Base-by-base conservation (phyloP, 2,113 vertebrate genomes). In the Turdus rufiventris region DNA sequence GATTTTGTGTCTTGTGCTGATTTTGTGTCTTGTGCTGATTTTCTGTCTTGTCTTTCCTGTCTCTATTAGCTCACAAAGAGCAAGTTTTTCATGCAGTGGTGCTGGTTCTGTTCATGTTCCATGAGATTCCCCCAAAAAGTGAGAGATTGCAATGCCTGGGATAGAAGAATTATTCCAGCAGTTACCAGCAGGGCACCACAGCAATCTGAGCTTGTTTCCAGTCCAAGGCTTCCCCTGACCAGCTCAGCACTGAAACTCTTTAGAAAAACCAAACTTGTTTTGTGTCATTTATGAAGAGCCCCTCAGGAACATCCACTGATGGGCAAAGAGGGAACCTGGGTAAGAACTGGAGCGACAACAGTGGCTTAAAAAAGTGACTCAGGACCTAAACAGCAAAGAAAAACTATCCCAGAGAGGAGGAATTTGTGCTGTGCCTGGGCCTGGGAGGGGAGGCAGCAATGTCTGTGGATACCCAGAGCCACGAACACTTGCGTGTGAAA, bases 41-140 rank as follows among this genome's bases (percentile, higher is more conserved):
- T 54, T 70, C 60, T 67, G 6, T 20, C 45, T 38, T 3, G 13
- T 28, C 66, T 66, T 38, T 23, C 45, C 72, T 11, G 15, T 17
- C 74, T 77, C 67, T 38, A 80, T 89, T 21, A 89, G 89, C 91
- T 72, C 85, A 48, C 18, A n/a, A 62, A 33, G 45, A 61, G 57
- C 48, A 45, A 66, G 45, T 48, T 81, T 83, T 75, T 43, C 33
- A 8, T 23, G 58, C 13, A 2, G 79, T 5, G 74, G 4, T 36
- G 29, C 77, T n/a, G 54, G 57, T 80, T 48, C 68, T 62, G 71
- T 29, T 75, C 60, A 14, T 1, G 67, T n/a, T 71, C 9, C 14
- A 1, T 6, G 43, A 34, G 38, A 54, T 85, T 56, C 82, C 72
- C 85, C 53, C n/a, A 16, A 42, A 62, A 61, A 70, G 85, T n/a